These are phyloP conservation scores for Ormyrus nitidulus DNA, from an alignment of 2,888 invertebrate genomes.

Conservation along the genomic window DNA sequence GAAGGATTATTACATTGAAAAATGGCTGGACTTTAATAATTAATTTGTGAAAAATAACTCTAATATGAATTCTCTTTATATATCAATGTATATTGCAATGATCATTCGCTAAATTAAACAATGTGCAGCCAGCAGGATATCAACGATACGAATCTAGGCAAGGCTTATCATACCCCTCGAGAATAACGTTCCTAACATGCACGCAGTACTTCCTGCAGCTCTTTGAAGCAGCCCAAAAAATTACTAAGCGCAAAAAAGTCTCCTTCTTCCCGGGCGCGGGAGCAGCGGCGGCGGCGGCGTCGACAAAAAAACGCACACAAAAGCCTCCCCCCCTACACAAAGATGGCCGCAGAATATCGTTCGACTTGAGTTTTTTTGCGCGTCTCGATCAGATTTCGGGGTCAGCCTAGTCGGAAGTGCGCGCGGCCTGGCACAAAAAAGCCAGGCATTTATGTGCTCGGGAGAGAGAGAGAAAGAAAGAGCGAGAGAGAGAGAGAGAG, in stretches of 20 bases:
- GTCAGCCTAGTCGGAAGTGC: conserved; percentile 45
- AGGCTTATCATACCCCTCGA: not conserved
- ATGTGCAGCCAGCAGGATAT: not conserved
- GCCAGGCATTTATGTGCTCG: too few relatives aligned
- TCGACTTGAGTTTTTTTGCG: conserved; percentile 35
- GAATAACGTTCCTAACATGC: not conserved
- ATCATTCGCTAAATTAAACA: not conserved
- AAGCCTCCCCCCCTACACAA: not conserved
- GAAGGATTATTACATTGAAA: too few relatives aligned
- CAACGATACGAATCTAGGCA: too few relatives aligned
- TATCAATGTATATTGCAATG: too few relatives aligned
- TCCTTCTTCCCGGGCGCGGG: not conserved
- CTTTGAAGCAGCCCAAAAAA: not conserved
- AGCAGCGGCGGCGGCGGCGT: too few relatives aligned
- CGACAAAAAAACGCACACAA: not conserved
- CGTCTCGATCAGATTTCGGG: conserved; percentile 54
- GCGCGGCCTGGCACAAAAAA: conserved; percentile 8
- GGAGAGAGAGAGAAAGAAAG: conserved; percentile 1
- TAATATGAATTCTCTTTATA: too few relatives aligned
- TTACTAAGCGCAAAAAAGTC: conserved; percentile 11
- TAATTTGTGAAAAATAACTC: too few relatives aligned
- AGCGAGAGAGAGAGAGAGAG: not conserved
- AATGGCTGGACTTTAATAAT: too few relatives aligned
- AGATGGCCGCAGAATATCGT: not conserved
- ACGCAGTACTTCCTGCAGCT: not conserved